Conservation (phyloP, 2,113 vertebrate genomes). For the Speoplatyrhinus poulsoni region DNA sequence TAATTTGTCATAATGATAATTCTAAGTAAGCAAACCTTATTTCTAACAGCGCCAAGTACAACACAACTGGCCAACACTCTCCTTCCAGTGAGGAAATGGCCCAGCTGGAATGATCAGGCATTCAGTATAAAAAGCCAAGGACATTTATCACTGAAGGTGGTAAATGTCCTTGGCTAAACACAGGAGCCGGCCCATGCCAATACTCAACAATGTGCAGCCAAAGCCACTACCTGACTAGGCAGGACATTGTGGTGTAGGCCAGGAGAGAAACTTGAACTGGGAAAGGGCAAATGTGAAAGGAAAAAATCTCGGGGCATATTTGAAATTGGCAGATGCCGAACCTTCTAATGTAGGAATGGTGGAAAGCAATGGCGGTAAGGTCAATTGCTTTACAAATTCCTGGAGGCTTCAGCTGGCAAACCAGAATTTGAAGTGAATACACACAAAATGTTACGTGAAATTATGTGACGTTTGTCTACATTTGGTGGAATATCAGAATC, state of each 20-base stretch:
- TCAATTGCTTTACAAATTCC: constrained; percentile 12
- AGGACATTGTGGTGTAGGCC: constrained; percentile 22
- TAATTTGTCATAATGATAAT: constrained; percentile 57
- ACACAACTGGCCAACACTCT: constrained; percentile 38
- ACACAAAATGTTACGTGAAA: not conserved
- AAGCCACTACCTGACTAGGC: constrained; percentile 33
- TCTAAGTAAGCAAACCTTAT: constrained; percentile 34
- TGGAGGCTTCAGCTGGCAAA: constrained; percentile 26
- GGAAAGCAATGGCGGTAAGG: constrained; percentile 33
- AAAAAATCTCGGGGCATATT: constrained; percentile 36
- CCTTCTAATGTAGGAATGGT: constrained; percentile 44
- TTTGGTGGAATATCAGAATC: constrained; percentile 11
- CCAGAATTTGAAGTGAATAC: constrained; percentile 33
- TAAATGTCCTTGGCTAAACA: constrained; percentile 46
- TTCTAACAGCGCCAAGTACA: constrained; percentile 42
- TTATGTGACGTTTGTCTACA: constrained; percentile 21
- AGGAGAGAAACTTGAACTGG: constrained; percentile 26
- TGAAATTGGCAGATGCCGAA: constrained; percentile 39
- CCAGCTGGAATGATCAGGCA: constrained; percentile 31
- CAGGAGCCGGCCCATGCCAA: constrained; percentile 30
- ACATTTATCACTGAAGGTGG: constrained; percentile 46
- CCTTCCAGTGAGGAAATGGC: constrained; percentile 31
- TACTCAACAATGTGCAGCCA: constrained; percentile 24
- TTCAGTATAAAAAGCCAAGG: constrained; percentile 39
- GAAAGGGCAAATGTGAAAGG: constrained; percentile 18